Evolutionary conservation across 2,797 vertebrate genomes (phyloP).

Genomic region (Anguilla obscura): DNA sequence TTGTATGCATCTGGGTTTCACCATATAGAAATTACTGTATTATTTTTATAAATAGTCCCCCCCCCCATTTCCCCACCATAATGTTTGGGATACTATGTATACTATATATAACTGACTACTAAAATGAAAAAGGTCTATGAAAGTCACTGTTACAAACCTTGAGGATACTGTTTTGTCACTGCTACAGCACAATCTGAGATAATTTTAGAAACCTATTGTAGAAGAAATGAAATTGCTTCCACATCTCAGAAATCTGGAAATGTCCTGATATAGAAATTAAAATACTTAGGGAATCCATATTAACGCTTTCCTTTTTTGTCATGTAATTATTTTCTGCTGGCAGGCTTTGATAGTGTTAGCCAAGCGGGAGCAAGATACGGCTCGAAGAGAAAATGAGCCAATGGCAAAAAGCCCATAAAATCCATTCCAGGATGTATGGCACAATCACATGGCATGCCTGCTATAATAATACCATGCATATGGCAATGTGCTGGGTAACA

Average conservation of each 20-base stretch:
- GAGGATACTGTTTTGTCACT: background rate
- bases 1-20: too few relatives aligned
- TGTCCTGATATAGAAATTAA: background rate
- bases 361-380: background rate
- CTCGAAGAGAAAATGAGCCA: background rate
- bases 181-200: background rate
- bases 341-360: background rate
- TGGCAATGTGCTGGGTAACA: background rate
- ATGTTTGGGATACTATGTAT: too few relatives aligned
- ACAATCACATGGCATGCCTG: background rate
- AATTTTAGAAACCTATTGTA: background rate
- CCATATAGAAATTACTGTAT: too few relatives aligned
- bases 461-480: background rate
- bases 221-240: background rate
- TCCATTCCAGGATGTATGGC: background rate
- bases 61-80: too few relatives aligned
- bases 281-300: background rate
- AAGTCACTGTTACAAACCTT: too few relatives aligned
- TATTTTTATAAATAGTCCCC: too few relatives aligned
- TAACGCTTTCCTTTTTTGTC: background rate
- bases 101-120: too few relatives aligned
- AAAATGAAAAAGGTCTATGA: too few relatives aligned
- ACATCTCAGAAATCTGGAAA: background rate
- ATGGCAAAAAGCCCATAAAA: conserved; percentile 4
- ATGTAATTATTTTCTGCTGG: background rate